Evolutionary conservation across 2,888 invertebrate genomes (phyloP).

Genomic region (Cephus spinipes): DNA sequence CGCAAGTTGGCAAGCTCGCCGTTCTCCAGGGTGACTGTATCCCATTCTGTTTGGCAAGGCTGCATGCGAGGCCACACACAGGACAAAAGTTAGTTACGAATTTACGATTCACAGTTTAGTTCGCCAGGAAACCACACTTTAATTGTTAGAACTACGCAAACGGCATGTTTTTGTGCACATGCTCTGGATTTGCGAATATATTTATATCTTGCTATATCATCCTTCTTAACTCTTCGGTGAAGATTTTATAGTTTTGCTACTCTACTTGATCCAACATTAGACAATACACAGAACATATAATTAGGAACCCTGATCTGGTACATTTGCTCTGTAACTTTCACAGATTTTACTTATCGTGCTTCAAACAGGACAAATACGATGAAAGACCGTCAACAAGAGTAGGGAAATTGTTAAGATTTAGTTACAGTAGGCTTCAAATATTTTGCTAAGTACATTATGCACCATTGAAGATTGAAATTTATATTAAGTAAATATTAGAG

Average conservation of each 20-base stretch:
- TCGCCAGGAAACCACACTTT: background rate
- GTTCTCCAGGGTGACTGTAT: constrained; percentile 50
- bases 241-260: background rate
- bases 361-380: background rate
- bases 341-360: background rate
- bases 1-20: constrained; percentile 57
- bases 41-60: constrained; percentile 64
- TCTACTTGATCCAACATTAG: background rate
- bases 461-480: too few species aligned
- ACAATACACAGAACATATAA: background rate
- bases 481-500: background rate
- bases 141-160: background rate
- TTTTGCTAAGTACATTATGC: background rate
- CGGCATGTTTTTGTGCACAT: background rate
- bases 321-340: background rate
- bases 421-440: background rate
- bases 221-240: background rate
- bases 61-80: constrained; percentile 48
- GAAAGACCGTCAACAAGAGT: background rate
- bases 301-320: background rate
- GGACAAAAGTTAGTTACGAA: constrained; percentile 36
- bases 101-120: constrained; percentile 19
- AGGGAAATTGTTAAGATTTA: background rate
- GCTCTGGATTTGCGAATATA: background rate
- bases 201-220: background rate